Evolutionary conservation across 1,140 invertebrate genomes (phyloP).

Genomic region (Drosophila cardini): DNA sequence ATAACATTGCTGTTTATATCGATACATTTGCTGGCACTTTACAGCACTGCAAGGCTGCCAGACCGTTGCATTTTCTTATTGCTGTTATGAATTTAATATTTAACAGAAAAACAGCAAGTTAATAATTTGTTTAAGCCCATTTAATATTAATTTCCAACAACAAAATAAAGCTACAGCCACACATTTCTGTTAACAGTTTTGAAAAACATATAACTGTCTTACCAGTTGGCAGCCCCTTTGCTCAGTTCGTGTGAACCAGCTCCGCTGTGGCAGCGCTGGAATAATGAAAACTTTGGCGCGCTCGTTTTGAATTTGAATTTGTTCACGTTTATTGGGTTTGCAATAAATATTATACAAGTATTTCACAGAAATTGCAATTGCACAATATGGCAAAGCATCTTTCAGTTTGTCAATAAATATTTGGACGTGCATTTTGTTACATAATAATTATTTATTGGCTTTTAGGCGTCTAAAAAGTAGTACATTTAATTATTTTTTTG

Average conservation of each 20-base stretch:
- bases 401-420: slow-evolving; percentile 57
- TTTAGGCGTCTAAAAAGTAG: slow-evolving; percentile 78
- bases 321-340: slow-evolving; percentile 69
- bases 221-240: neutral
- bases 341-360: slow-evolving; percentile 70
- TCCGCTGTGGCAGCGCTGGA: slow-evolving; percentile 1
- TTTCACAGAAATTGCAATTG: slow-evolving; percentile 40
- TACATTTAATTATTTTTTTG: slow-evolving; percentile 73
- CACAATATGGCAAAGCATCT: slow-evolving; percentile 40
- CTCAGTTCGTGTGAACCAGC: neutral
- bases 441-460: slow-evolving; percentile 75
- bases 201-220: neutral
- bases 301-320: slow-evolving; percentile 66
- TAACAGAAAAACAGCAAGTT: neutral
- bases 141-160: neutral
- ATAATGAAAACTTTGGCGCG: slow-evolving; percentile 5
- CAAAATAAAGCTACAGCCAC: neutral
- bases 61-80: neutral
- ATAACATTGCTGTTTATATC: neutral
- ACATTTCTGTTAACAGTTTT: neutral
- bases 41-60: slow-evolving; percentile 26
- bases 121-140: neutral
- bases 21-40: slow-evolving; percentile 2
- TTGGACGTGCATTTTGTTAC: slow-evolving; percentile 64
- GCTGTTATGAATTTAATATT: neutral